These are phyloP conservation scores for Scomber japonicus DNA, from an alignment of 2,113 vertebrate species.

Conservation along the genomic window DNA sequence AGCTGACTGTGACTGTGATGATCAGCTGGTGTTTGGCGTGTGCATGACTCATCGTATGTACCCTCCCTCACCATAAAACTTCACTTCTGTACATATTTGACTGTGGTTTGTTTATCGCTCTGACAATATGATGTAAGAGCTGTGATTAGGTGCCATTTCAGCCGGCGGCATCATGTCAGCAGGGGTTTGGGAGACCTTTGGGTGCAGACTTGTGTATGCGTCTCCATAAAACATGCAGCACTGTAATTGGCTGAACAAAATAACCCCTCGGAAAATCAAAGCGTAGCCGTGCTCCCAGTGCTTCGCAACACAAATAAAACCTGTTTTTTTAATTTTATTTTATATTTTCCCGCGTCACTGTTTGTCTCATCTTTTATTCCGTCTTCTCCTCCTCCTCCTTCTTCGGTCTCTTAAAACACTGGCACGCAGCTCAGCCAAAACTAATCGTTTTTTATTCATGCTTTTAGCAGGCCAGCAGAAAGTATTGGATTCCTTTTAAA, in stretches of 20 bases:
- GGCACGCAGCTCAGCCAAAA: constrained; percentile 56
- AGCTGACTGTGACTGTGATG: not conserved
- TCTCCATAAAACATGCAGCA: constrained; percentile 23
- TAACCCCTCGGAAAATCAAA: constrained; percentile 38
- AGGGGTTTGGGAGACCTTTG: not conserved
- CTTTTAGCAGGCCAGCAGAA: constrained; percentile 63
- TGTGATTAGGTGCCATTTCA: constrained; percentile 21
- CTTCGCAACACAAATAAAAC: constrained; percentile 47
- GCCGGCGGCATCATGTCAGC: constrained; percentile 8
- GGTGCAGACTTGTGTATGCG: constrained; percentile 11
- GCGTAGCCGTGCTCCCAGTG: constrained; percentile 7
- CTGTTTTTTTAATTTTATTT: constrained; percentile 10
- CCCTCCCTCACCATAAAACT: not conserved
- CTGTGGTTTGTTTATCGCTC: constrained; percentile 29
- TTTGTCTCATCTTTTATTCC: constrained; percentile 56
- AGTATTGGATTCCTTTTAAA: constrained; percentile 72
- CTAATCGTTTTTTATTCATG: constrained; percentile 69
- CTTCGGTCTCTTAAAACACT: constrained; percentile 44
- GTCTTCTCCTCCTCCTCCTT: constrained; percentile 4
- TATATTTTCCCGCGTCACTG: not conserved
- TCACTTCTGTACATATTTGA: constrained; percentile 3
- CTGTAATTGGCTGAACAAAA: constrained; percentile 31
- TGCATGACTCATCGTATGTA: not conserved
- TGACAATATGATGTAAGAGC: not conserved
- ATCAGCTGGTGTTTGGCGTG: not conserved